phyloP scores from a whole-genome alignment of 1,140 invertebrate species.

The Paramacrobiotus metropolitanus region DNA sequence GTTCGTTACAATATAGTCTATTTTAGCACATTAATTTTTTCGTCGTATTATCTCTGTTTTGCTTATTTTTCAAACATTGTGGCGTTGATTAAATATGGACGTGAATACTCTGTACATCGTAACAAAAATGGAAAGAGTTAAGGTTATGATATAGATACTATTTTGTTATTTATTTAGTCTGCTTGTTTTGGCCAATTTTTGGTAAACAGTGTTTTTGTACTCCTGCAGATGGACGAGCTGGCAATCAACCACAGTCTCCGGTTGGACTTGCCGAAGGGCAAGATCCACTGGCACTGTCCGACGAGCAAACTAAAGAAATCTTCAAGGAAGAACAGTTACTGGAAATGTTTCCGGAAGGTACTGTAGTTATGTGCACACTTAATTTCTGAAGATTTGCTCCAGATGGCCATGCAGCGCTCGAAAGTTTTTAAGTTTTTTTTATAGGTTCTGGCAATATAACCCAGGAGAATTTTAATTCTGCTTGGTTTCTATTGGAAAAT shows the following conservation, averaged over 20 bases:
- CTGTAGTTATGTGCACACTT: too few species aligned
- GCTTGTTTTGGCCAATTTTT: too few species aligned
- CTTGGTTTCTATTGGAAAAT: constrained; percentile 86
- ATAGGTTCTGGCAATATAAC: constrained; percentile 58
- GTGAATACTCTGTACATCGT: too few species aligned
- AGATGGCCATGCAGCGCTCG: neutral
- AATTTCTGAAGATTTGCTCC: neutral
- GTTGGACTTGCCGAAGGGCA: constrained; percentile 4
- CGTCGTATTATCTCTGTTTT: neutral
- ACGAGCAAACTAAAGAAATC: constrained; percentile 11
- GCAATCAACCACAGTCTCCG: neutral
- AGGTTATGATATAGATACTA: neutral
- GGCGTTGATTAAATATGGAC: neutral
- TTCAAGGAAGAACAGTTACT: constrained; percentile 57
- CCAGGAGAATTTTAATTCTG: constrained; percentile 73
- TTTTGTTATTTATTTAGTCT: neutral
- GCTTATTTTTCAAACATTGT: neutral
- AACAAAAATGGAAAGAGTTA: neutral
- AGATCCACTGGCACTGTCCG: constrained; percentile 15
- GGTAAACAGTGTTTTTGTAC: neutral
- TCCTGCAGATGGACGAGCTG: neutral
- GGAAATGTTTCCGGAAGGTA: constrained; percentile 61
- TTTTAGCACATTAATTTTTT: neutral
- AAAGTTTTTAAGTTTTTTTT: neutral
- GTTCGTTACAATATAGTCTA: too few species aligned